A percentile compares a stretch with the other conserved stretches of the same genome.
Conservation (phyloP, 2,888 invertebrate species). For the Thera britannica region DNA sequence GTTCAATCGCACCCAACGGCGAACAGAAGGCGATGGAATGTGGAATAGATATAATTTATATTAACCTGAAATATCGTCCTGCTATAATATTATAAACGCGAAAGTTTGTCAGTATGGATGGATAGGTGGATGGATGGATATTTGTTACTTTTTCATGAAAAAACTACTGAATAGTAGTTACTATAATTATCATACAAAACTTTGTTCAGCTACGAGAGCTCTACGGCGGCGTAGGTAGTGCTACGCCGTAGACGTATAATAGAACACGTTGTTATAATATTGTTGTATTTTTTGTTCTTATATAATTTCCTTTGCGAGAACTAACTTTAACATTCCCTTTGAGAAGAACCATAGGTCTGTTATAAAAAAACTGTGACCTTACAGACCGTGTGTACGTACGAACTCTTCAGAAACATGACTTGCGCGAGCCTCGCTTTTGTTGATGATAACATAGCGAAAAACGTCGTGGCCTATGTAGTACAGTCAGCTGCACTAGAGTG, state of each 20-base stretch:
- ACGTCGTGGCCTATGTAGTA: background rate
- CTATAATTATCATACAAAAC: too few species aligned
- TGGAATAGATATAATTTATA: too few species aligned
- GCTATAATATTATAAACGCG: too few species aligned
- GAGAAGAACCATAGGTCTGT: background rate
- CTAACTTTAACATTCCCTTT: background rate
- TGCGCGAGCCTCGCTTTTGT: background rate
- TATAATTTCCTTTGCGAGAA: too few species aligned
- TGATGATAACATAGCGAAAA: background rate
- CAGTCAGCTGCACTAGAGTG: background rate
- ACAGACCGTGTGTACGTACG: background rate
- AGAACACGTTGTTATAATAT: background rate
- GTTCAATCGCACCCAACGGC: too few species aligned
- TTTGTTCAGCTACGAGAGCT: background rate
- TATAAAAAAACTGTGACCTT: background rate
- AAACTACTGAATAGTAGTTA: too few species aligned
- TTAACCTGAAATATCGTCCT: too few species aligned
- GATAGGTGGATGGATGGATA: too few species aligned
- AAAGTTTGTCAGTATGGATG: too few species aligned
- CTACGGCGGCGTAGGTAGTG: background rate
- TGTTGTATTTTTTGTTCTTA: background rate
- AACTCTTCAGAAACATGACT: background rate
- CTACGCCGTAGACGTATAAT: background rate
- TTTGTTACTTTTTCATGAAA: too few species aligned
- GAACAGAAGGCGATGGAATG: too few species aligned